Evolutionary conservation across 2,888 invertebrate species (phyloP).

Genomic region (Escarpia spicata): DNA sequence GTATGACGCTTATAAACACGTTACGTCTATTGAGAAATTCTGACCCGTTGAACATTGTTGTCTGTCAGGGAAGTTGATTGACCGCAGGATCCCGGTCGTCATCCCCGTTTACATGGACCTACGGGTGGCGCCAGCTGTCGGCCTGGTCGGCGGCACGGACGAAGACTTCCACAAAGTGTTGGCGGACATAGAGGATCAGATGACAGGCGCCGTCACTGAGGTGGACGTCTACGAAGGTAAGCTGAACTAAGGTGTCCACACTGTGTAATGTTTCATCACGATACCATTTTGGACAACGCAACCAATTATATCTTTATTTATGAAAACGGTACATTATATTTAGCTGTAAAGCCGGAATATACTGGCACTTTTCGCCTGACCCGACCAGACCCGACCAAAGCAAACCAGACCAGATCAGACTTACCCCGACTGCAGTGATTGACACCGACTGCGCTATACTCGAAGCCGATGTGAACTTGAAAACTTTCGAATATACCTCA

Average conservation of each 20-base stretch:
- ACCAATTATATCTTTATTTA: neutral
- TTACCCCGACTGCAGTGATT: too few species aligned
- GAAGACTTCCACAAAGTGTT: neutral
- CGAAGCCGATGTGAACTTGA: too few species aligned
- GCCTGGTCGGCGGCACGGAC: constrained; percentile 13
- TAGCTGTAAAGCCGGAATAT: too few species aligned
- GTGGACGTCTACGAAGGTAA: neutral
- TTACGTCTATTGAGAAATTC: neutral
- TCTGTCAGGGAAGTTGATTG: neutral
- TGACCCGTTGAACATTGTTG: neutral
- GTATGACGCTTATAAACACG: too few species aligned
- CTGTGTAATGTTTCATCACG: neutral
- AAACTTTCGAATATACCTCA: too few species aligned
- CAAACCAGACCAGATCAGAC: too few species aligned
- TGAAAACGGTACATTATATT: neutral
- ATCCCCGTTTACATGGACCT: neutral
- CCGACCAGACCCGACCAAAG: too few species aligned
- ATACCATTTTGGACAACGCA: neutral
- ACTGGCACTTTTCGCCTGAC: too few species aligned
- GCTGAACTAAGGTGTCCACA: neutral
- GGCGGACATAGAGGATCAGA: neutral
- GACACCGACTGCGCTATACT: too few species aligned
- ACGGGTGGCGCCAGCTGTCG: neutral
- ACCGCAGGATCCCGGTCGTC: neutral
- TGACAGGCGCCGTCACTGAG: neutral